Base-by-base conservation (phyloP, 2,888 invertebrate species). In the Eudemis profundana region DNA sequence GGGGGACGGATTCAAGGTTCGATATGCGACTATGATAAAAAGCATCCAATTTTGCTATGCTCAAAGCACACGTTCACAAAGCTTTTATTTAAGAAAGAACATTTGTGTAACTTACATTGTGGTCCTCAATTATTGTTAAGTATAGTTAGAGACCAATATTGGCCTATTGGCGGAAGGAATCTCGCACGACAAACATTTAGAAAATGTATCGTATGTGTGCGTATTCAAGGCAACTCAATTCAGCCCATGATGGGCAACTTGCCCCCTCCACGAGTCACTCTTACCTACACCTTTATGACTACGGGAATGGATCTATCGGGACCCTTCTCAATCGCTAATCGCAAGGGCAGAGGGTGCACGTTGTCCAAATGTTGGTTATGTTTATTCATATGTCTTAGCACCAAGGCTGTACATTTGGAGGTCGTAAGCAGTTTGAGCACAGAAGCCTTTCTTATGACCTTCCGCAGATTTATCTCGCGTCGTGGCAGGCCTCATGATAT, bases 191-290 rank as follows among this genome's bases (percentile, higher is more conserved):
- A 14, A 4, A 23, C 23, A 5, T 47, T 4, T 23, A 23, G 14
- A 27, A 47, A 27, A 27, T 47, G 47, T 23, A n/a, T 50, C 8
- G 17, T 15, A 4, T 51, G 51, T 21, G 12, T 38, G 36, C 51
- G 51, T 51, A 51, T 51, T 38, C 51, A 51, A 51, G 51, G 51
- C 51, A 21, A 38, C 51, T 51, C 51, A 38, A 38, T 51, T 51
- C 51, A 53, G 8, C 53, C 53, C 19, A 53, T 40, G 50, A 50
- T 50, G 50, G 50, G 33, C 19, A 33, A 50, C 50, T 50, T 50
- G 33, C 50, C 50, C 8, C 50, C 50, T 50, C 50, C 50, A 14
- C 50, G 50, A 8, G 42, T 42, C 17, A 42, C 17, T 1, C 8
- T 42, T 7, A 42, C 42, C 1, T 42, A 17, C 17, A 3, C 42